These are phyloP conservation scores for Sarcophaga subvicina DNA, from an alignment of 2,888 invertebrate species.

Conservation along the genomic window DNA sequence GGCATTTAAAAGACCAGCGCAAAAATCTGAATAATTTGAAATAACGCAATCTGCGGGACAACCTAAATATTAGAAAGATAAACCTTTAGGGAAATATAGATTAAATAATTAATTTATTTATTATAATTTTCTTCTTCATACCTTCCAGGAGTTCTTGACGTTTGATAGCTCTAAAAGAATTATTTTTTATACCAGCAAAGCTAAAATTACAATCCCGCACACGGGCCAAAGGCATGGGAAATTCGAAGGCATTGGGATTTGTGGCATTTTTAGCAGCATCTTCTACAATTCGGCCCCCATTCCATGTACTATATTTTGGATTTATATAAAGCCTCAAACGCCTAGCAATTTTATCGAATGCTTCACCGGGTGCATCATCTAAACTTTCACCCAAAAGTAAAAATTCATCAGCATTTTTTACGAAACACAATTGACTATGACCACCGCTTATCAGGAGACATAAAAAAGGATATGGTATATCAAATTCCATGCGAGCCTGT, in stretches of 20 bases:
- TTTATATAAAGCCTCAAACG: conserved; percentile 91
- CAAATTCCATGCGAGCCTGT: conserved; percentile 89
- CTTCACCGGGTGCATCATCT: conserved; percentile 96
- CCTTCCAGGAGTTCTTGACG: conserved; percentile 84
- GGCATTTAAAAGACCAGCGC: conserved; percentile 91
- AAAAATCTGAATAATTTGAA: conserved; percentile 90
- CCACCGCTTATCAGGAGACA: conserved; percentile 96
- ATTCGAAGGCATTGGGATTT: conserved; percentile 86
- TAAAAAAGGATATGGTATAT: conserved; percentile 92
- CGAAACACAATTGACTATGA: conserved; percentile 92
- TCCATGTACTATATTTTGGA: conserved; percentile 85
- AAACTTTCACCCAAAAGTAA: conserved; percentile 89
- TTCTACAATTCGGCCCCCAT: conserved; percentile 95
- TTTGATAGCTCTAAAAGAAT: conserved; percentile 83
- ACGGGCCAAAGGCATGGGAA: conserved; percentile 86
- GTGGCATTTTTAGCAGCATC: conserved; percentile 87
- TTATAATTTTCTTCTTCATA: conserved; percentile 37
- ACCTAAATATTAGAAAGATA: conserved; percentile 75
- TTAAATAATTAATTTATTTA: not conserved
- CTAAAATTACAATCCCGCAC: conserved; percentile 94
- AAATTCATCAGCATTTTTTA: conserved; percentile 88
- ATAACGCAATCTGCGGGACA: conserved; percentile 87
- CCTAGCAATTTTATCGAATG: conserved; percentile 96
- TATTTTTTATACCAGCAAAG: conserved; percentile 91
- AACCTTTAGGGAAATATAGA: not conserved